These are phyloP conservation scores for Actinostola sp. DNA, from an alignment of 92 coral and sea anemone genomes.

Conservation along the genomic window DNA sequence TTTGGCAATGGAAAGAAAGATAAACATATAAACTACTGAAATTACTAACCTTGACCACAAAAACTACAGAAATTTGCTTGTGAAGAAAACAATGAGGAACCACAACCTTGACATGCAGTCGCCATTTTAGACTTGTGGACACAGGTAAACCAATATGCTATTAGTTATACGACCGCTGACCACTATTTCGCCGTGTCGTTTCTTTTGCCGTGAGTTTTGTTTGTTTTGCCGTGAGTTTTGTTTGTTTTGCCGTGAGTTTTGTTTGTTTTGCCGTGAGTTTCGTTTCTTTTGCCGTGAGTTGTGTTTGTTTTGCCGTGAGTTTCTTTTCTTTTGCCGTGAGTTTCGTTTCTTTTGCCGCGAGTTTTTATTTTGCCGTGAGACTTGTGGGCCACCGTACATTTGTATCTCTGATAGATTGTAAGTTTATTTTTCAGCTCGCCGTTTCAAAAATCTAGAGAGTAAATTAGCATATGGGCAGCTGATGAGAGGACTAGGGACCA, in stretches of 20 bases:
- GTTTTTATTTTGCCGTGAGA: too few species aligned
- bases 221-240: too few species aligned
- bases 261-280: slow-evolving; percentile 7
- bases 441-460: too few species aligned
- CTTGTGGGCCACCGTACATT: too few species aligned
- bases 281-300: neutral
- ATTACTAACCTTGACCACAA: slow-evolving; percentile 10
- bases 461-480: too few species aligned
- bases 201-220: too few species aligned
- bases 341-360: neutral
- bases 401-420: too few species aligned
- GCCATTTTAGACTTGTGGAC: neutral
- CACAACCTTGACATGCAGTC: slow-evolving; percentile 17
- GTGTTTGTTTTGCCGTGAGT: neutral
- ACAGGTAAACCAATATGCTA: neutral
- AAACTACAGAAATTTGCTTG: slow-evolving; percentile 4
- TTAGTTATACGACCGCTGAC: neutral
- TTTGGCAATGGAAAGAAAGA: neutral
- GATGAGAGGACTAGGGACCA: too few species aligned
- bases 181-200: neutral
- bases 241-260: too few species aligned
- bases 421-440: too few species aligned
- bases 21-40: neutral
- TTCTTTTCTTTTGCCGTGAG: neutral
- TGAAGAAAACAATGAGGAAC: neutral